Conservation (phyloP, 2,113 vertebrate species). For the Dinomys branickii region DNA sequence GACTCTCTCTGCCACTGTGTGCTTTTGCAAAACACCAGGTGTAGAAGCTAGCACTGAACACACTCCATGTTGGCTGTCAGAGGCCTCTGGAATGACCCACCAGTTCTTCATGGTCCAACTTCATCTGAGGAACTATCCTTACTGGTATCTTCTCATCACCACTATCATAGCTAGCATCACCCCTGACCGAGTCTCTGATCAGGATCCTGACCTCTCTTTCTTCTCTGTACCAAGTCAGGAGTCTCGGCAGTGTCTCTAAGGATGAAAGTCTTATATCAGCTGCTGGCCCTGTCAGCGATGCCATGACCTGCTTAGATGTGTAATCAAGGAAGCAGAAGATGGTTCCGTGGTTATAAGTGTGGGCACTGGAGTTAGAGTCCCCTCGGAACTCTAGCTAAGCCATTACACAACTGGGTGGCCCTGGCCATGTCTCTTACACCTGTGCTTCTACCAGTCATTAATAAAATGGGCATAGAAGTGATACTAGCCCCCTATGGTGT, state of each 20-base stretch:
- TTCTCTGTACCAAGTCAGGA: neutral
- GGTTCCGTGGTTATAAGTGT: rapidly evolving
- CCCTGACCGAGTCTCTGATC: neutral
- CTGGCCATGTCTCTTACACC: neutral
- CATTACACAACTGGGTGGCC: neutral
- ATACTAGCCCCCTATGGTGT: neutral
- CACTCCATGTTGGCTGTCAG: neutral
- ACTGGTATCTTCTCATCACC: neutral
- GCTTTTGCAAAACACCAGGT: too few relatives aligned
- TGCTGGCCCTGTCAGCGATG: rapidly evolving
- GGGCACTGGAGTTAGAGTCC: neutral
- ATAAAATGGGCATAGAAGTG: neutral
- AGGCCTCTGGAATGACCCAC: neutral
- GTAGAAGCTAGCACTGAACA: rapidly evolving
- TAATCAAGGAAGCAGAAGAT: neutral
- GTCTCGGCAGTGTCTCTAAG: neutral
- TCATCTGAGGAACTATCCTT: neutral
- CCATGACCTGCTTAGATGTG: neutral
- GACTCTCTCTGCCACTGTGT: rapidly evolving
- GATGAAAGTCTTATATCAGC: neutral
- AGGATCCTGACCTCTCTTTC: neutral
- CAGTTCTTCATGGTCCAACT: too few relatives aligned
- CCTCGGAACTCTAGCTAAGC: neutral
- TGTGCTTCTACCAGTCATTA: neutral
- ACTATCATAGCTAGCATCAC: too few relatives aligned